Base-by-base conservation (phyloP, 2,797 vertebrate species). In the Brachyalestes nurse region DNA sequence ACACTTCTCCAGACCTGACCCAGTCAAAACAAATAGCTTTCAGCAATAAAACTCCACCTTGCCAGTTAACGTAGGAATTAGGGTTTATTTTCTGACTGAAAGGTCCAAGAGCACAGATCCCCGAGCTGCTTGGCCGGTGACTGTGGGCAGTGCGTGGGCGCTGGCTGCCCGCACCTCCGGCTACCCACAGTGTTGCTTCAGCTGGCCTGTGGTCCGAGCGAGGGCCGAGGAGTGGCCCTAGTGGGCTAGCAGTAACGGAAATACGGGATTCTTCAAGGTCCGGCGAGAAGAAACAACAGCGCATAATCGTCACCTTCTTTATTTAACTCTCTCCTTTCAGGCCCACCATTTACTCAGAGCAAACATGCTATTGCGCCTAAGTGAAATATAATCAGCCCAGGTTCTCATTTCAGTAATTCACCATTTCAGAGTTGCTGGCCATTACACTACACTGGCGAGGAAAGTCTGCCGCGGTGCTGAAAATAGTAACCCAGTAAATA, bases 21-120 rank as follows among this genome's bases (percentile, higher is more conserved):
- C 61, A 72, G 60, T 82, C 80, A 77, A 73, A 82, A 72, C 75
- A 82, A 82, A 78, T 69, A 51, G 42, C 23, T 65, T 62, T 55
- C 53, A 76, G 5, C 5, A 72, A 64, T 67, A 81, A 51, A 40
- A 65, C 13, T n/a, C 55, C 72, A 65, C 60, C 23, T 47, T 72
- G 21, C 23, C 66, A 49, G 38, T 82, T 82, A 40, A 72, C 51
- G 17, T 38, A 45, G 23, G 49, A 49, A 34, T 51, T 65, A 57
- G 69, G 38, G 61, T 67, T 82, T 77, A 55, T 82, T 82, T 77
- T 77, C 25, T 61, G 60, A 65, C 49, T 77, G 12, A 57, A 17
- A 38, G 17, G 3, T 64, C 65, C 65, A 9, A 9, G 14, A 51
- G 13, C 47, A 16, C 9, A 25, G 12, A 42, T 42, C 47, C 49